These are phyloP conservation scores for Nomada lathburiana DNA, from an alignment of 2,888 invertebrate species.

Conservation along the genomic window DNA sequence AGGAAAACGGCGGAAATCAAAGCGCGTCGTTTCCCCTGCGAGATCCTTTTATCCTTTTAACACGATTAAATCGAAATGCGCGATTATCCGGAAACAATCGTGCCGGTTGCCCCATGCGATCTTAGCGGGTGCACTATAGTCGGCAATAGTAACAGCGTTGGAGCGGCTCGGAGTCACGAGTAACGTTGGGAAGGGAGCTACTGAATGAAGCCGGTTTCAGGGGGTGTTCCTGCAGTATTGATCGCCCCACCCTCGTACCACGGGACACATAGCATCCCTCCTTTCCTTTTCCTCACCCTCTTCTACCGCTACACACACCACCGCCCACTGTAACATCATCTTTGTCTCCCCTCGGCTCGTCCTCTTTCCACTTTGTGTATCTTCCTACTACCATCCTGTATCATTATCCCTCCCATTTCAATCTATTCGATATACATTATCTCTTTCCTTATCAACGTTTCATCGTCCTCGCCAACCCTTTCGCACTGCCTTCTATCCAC, in stretches of 20 bases:
- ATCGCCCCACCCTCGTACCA: constrained; percentile 80
- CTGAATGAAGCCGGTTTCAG: constrained; percentile 77
- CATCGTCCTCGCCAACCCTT: neutral
- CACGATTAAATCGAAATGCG: constrained; percentile 55
- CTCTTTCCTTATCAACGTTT: neutral
- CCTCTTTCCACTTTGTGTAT: neutral
- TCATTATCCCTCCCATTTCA: neutral
- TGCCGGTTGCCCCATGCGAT: constrained; percentile 30
- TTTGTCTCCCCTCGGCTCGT: constrained; percentile 1
- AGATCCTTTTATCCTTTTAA: constrained; percentile 45
- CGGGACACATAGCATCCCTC: constrained; percentile 61
- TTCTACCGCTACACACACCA: constrained; percentile 16
- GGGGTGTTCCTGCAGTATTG: constrained; percentile 78
- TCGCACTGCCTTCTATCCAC: neutral
- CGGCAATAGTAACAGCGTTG: constrained; percentile 51
- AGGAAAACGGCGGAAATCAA: neutral
- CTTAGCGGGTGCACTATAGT: constrained; percentile 51
- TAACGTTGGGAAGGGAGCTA: constrained; percentile 59
- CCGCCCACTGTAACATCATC: constrained; percentile 16
- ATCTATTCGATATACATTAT: neutral
- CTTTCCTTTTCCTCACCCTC: constrained; percentile 36
- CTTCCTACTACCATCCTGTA: neutral
- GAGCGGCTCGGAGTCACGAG: constrained; percentile 36
- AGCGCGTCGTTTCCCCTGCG: constrained; percentile 7
- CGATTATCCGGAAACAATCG: constrained; percentile 56